Evolutionary conservation across 2,797 vertebrate species (phyloP), one percentile per base, ranked within the genome.

Genomic region (Miichthys miiuy): DNA sequence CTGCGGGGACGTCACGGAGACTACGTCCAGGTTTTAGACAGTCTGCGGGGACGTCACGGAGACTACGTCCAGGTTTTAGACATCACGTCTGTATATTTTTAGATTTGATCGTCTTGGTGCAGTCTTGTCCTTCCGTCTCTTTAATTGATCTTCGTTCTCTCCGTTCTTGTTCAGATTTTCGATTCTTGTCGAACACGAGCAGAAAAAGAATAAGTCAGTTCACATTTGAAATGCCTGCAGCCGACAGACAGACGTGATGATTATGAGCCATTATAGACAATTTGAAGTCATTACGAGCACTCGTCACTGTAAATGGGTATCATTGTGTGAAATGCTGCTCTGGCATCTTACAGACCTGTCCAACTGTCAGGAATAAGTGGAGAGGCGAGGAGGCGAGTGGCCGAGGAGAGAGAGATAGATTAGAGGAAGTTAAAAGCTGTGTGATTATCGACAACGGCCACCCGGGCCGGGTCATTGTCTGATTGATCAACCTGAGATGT

Each of bases 271-370:
- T 92, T 91, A 90, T 14, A 79, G 80, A 84, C 71, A 76, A 93
- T 91, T 74, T 88, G 73, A 77, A 90, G 91, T 90, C 89, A 90
- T 93, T 92, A 91, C 80, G 74, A 90, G 85, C 79, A 81, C 87
- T 92, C 76, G 60, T 78, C 47, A 9, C 30, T 65, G 58, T 89
- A 88, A 91, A 90, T 85, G 83, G 84, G 70, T 78, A 85, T 83
- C 83, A 88, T 82, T 86, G 86, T 84, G 87, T 69, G 81, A 87
- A 87, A 86, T 6, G 81, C 79, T 84, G 34, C 34, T 34, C 56
- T n/a, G 67, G 75, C 76, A 82, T 88, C 88, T 89, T 75, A 75
- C 77, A 83, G 82, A 90, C 82, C 87, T 84, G 89, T 90, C 88
- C 77, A 75, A 88, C 90, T 91, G 90, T 93, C 89, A 89, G 85